phyloP scores from a whole-genome alignment of 1,140 invertebrate species.

The Thalassaphorura encarpata region DNA sequence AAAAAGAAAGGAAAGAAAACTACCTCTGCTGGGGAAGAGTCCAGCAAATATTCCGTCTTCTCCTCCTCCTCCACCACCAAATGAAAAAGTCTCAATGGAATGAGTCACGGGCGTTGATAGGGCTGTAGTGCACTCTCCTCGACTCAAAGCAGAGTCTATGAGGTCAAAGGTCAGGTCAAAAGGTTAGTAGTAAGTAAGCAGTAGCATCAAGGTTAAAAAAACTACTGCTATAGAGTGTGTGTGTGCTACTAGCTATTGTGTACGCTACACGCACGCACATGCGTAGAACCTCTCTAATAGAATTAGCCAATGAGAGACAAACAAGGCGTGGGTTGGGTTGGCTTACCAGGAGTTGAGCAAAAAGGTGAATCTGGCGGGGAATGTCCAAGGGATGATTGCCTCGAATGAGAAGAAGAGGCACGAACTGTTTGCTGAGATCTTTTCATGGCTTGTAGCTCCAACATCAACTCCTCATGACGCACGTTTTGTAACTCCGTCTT shows the following conservation, averaged over 20 bases:
- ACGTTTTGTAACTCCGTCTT: constrained; percentile 66
- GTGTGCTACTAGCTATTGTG: too few species aligned
- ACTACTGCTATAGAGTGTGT: too few species aligned
- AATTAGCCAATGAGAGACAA: background rate
- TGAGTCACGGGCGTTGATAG: too few species aligned
- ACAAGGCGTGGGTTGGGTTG: background rate
- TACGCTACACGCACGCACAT: background rate
- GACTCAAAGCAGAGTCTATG: constrained; percentile 7
- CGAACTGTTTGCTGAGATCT: constrained; percentile 30
- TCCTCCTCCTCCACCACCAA: background rate
- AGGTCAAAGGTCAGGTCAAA: background rate
- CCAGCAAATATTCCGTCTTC: background rate
- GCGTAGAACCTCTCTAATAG: too few species aligned
- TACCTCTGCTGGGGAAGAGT: background rate
- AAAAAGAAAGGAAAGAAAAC: background rate
- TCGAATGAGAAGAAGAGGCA: constrained; percentile 28
- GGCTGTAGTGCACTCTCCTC: constrained; percentile 9
- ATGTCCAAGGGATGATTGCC: constrained; percentile 30
- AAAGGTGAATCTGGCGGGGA: constrained; percentile 30
- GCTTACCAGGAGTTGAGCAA: constrained; percentile 32
- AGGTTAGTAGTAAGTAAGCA: too few species aligned
- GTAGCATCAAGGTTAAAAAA: too few species aligned
- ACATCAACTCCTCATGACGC: constrained; percentile 60
- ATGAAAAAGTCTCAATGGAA: constrained; percentile 5
- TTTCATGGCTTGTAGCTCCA: constrained; percentile 57